A percentile compares a stretch with the other conserved stretches of the same genome.
Evolutionary conservation across 2,888 invertebrate genomes (phyloP).

Genomic region (Sesia apiformis): DNA sequence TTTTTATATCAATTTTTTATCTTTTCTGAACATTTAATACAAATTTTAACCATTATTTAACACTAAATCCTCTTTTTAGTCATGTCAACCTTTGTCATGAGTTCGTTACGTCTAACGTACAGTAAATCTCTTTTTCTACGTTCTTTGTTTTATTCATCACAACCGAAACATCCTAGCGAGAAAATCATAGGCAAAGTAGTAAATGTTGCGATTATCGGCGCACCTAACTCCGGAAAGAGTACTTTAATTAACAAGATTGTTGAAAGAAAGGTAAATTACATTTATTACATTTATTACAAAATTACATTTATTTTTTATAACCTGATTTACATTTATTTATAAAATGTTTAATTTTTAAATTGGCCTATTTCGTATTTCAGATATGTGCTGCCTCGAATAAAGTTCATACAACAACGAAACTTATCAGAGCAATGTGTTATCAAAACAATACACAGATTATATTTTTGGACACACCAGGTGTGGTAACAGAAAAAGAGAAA

Average conservation of each 20-base stretch:
- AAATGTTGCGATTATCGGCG: conserved; percentile 90
- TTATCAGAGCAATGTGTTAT: conserved; percentile 82
- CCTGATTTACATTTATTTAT: too few relatives aligned
- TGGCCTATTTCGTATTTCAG: conserved; percentile 54
- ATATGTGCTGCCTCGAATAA: conserved; percentile 93
- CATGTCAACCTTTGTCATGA: too few relatives aligned
- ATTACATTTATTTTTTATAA: background rate
- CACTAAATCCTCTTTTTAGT: too few relatives aligned
- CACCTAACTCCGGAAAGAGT: conserved; percentile 97
- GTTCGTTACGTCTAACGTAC: too few relatives aligned
- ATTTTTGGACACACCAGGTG: conserved; percentile 95
- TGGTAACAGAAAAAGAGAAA: conserved; percentile 81
- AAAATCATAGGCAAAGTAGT: conserved; percentile 55
- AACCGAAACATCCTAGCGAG: conserved; percentile 32
- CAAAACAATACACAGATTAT: conserved; percentile 89
- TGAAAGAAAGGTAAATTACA: conserved; percentile 78
- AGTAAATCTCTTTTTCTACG: too few relatives aligned
- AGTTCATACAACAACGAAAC: conserved; percentile 90
- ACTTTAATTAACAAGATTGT: conserved; percentile 92
- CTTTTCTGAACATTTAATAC: too few relatives aligned
- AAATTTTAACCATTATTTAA: too few relatives aligned
- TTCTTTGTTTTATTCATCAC: conserved; percentile 32
- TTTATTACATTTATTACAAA: too few relatives aligned
- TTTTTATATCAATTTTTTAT: too few relatives aligned
- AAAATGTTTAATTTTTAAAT: too few relatives aligned